phyloP scores from a whole-genome alignment of 2,888 invertebrate genomes.

The Mythimna loreyi region DNA sequence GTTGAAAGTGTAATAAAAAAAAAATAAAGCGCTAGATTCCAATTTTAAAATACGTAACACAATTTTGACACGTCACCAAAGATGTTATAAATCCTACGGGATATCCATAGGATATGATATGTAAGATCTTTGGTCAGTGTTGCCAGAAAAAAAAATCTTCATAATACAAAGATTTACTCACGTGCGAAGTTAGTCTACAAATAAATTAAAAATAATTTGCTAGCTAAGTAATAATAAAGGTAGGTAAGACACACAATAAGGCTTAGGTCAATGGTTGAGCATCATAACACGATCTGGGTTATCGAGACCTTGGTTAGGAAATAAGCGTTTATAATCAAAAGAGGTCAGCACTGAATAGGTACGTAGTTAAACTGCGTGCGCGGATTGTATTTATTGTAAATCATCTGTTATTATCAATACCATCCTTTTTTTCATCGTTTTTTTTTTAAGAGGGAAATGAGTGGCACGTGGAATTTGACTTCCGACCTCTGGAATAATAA shows the following conservation, averaged over 20 bases:
- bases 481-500: no score
- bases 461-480: no score
- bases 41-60: no score
- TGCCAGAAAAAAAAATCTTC: neutral
- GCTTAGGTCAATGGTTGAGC: constrained; percentile 52
- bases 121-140: no score
- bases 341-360: constrained; percentile 40
- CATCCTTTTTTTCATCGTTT: no score
- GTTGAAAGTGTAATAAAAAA: no score
- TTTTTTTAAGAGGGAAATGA: no score
- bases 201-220: constrained; percentile 22
- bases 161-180: neutral
- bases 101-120: no score
- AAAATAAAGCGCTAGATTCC: no score
- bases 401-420: constrained; percentile 11
- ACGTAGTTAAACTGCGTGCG: constrained; percentile 24
- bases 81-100: no score
- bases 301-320: constrained; percentile 39
- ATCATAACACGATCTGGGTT: constrained; percentile 51
- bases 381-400: constrained; percentile 5
- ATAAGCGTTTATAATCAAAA: constrained; percentile 44
- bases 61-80: no score
- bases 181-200: neutral
- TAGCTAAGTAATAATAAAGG: constrained; percentile 15
- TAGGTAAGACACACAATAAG: constrained; percentile 33